Evolutionary conservation across 2,888 invertebrate species (phyloP), one percentile per base, ranked within the genome.

Genomic region (Tenthredo distinguenda): DNA sequence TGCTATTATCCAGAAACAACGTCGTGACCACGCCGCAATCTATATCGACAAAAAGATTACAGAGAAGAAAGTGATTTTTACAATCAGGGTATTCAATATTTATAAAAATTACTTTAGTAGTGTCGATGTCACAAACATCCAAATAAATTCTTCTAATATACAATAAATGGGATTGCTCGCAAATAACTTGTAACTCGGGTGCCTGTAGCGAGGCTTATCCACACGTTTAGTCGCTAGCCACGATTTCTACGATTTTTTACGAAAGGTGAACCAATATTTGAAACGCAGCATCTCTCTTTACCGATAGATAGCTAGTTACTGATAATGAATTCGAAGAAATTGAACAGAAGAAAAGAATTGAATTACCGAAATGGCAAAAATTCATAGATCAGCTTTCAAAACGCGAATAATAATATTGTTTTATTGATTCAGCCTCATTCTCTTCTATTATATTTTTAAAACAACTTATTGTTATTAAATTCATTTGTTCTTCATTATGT

Each of bases 51-150:
- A 85, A 71, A 37, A 81, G 72, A 72, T n/a, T 82, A 47, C 82
- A 85, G 18, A 71, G 82, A 43, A 85, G 72, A 40, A 68, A 83
- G 82, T 85, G 31, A 83, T 43, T 26, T 43, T 74, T n/a, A 74
- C n/a, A 21, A 37, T 74, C 5, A 21, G 40, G 21, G 10, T 43
- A 68, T 68, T 18, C 12, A 15, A 68, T 68, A 68, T 18, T 68
- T 68, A 18, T 68, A 5, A 15, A 34, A 68, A 34, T 68, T 3
- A 31, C 12, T 68, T 68, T 34, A 15, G 34, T 34, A 2, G 34
- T 68, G 34, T 34, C 68, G 18, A 55, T 34, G 18, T 34, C 18
- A 68, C 12, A 15, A 68, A 18, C 6, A 68, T 68, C 15, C 68
- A 68, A 68, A 74, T 40, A 74, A 74, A 43, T 43, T 43, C 10